A percentile compares a stretch with the other conserved stretches of the same genome.
phyloP scores from a whole-genome alignment of 1,140 invertebrate genomes.

The Notospermus geniculatus region DNA sequence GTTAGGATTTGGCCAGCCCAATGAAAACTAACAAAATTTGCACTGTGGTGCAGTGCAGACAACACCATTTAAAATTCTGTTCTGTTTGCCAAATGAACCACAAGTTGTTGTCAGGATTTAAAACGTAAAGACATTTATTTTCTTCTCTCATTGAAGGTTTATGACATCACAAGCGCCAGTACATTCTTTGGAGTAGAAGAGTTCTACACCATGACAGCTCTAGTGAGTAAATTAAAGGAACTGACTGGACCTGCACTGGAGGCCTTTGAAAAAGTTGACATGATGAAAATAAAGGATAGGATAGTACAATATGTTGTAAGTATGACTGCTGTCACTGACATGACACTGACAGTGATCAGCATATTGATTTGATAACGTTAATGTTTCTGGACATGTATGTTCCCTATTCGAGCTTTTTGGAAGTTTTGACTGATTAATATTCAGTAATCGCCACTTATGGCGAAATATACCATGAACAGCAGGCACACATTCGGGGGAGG shows the following conservation, averaged over 20 bases:
- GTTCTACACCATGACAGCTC: constrained; percentile 38
- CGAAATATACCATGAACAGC: too few relatives aligned
- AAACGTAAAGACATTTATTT: not conserved
- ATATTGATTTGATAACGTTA: not conserved
- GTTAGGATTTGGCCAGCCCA: not conserved
- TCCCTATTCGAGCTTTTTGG: too few relatives aligned
- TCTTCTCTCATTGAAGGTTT: constrained; percentile 34
- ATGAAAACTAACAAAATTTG: too few relatives aligned
- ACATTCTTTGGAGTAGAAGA: constrained; percentile 45
- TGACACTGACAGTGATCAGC: not conserved
- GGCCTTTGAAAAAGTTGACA: constrained; percentile 27
- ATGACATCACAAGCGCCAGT: constrained; percentile 41
- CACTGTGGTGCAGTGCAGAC: too few relatives aligned
- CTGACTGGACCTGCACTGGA: constrained; percentile 26
- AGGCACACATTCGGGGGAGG: too few relatives aligned
- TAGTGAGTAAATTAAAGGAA: constrained; percentile 30
- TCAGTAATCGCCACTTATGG: too few relatives aligned
- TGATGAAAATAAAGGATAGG: constrained; percentile 19
- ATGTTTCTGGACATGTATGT: not conserved
- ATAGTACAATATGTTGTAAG: constrained; percentile 35
- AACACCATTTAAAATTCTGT: too few relatives aligned
- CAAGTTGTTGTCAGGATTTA: not conserved
- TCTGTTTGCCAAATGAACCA: not conserved
- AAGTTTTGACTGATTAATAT: too few relatives aligned
- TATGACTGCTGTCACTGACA: not conserved